Base-by-base conservation (phyloP, 2,888 invertebrate species). In the Schrankia costaestrigalis region DNA sequence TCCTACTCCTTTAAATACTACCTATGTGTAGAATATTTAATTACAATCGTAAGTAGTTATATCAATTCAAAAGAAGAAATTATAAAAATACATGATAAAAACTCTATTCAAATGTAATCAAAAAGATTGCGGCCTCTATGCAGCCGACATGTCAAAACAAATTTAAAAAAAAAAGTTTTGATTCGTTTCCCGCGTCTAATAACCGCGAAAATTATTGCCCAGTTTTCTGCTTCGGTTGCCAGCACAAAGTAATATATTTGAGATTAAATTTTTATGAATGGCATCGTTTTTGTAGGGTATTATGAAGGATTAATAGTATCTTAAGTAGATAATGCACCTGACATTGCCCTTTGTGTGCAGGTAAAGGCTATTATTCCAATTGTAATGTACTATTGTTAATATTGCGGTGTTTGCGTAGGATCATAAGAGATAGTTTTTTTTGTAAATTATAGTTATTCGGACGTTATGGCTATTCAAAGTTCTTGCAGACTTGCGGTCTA, bases 301-400 rank as follows among this genome's bases (percentile, higher is more conserved):
- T 83, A 78, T 79, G 66, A 28, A 51, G 60, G 76, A 78, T 82
- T 80, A 78, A 63, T 63, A 63, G 62, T 72, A 70, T 74, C 47
- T 63, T 67, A 68, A 72, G 71, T 61, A 71, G 78, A 83, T 84
- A 69, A 84, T 78, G 78, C 85, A 87, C 85, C 85, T 85, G 86
- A 84, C 72, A 52, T 61, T 55, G 58, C 56, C 49, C 56, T 64
- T 79, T 79, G 76, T 76, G 50, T 38, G 63, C 78, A 80, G 83
- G 83, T 80, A 82, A 57, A 56, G 49, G 50, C 52, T 56, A 63
- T 69, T 69, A 59, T 68, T 45, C 53, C 53, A 57, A 56, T 52
- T 56, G 58, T 52, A 48, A 54, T 51, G 59, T 60, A 55, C 63
- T 54, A 63, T 55, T 57, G 55, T 56, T 50, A 59, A 67, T 35